Percentiles rank a stretch among this genome's conserved stretches.
Conservation (phyloP, 2,113 vertebrate species). For the Amphiprion percula region DNA sequence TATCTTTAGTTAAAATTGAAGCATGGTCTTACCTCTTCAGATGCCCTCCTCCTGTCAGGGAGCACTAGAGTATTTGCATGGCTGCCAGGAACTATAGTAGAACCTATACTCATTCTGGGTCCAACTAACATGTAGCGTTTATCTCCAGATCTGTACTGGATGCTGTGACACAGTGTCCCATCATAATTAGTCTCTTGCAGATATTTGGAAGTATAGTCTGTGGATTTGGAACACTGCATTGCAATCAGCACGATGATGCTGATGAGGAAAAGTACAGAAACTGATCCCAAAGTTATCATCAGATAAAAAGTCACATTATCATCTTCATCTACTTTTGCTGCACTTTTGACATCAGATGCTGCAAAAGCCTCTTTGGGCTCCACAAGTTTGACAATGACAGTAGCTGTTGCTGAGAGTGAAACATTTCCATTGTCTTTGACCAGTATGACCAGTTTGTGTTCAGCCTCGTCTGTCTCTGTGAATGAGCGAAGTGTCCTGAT, state of each 20-base stretch:
- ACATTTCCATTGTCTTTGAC: constrained; percentile 77
- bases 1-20: too few relatives aligned
- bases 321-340: constrained; percentile 44
- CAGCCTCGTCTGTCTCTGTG: constrained; percentile 70
- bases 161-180: constrained; percentile 75
- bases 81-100: constrained; percentile 71
- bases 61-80: constrained; percentile 71
- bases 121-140: constrained; percentile 79
- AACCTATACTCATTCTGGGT: constrained; percentile 77
- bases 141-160: constrained; percentile 78
- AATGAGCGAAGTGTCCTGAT: constrained; percentile 72
- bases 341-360: constrained; percentile 65
- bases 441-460: constrained; percentile 70
- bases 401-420: constrained; percentile 71
- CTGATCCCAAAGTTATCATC: constrained; percentile 72
- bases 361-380: constrained; percentile 75
- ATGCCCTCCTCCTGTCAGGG: constrained; percentile 56
- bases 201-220: constrained; percentile 66
- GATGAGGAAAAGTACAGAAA: constrained; percentile 75
- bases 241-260: constrained; percentile 71
- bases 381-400: constrained; percentile 69
- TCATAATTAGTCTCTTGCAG: constrained; percentile 66
- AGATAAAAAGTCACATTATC: constrained; percentile 71
- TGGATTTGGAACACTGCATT: constrained; percentile 73
- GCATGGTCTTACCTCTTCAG: constrained; percentile 58